phyloP scores from a whole-genome alignment of 2,797 vertebrate species.

The Meriones psammophilus region DNA sequence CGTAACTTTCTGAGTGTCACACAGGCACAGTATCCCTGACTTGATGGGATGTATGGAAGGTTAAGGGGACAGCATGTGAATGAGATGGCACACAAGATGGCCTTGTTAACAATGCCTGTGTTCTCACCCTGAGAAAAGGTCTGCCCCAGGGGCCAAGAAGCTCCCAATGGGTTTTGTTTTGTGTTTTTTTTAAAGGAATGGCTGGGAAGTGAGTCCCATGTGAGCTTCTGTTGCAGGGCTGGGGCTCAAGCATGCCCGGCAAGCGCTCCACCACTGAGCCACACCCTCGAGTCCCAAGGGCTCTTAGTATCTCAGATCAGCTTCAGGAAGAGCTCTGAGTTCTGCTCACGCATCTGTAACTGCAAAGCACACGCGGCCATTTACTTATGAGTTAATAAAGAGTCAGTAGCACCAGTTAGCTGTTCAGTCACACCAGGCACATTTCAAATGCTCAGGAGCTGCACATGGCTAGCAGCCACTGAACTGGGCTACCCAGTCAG shows the following conservation, averaged over 20 bases:
- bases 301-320: not conserved
- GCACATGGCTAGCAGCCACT: accelerated
- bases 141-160: no score
- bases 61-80: accelerated
- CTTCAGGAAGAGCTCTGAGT: not conserved
- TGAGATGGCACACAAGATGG: not conserved
- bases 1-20: not conserved
- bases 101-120: not conserved
- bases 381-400: not conserved
- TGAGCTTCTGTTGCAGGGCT: not conserved
- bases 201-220: not conserved
- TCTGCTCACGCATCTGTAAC: accelerated
- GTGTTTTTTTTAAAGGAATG: not conserved
- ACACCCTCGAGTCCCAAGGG: not conserved
- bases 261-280: not conserved
- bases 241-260: not conserved
- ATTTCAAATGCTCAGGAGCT: not conserved
- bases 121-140: not conserved
- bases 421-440: not conserved
- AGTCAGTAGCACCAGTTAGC: not conserved
- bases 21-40: not conserved
- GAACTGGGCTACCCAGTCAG: not conserved
- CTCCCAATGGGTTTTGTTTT: no score
- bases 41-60: no score
- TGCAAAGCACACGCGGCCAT: not conserved